These are phyloP conservation scores for Xenops minutus DNA, from an alignment of 2,797 vertebrate species.

Conservation along the genomic window DNA sequence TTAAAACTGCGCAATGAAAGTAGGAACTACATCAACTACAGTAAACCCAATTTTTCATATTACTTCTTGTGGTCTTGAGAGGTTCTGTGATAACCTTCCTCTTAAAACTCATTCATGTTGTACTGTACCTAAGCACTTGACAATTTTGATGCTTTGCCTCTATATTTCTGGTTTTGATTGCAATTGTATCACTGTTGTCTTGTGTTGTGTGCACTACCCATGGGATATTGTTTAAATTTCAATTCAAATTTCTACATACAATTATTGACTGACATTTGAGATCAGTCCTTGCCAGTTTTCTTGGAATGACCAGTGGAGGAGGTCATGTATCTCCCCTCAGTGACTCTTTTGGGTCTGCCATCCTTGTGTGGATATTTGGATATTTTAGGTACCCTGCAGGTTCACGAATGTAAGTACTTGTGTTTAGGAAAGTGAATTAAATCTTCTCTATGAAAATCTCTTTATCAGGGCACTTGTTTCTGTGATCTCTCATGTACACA, in stretches of 20 bases:
- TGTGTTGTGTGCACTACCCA: not conserved
- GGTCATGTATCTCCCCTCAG: not conserved
- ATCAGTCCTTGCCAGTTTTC: not conserved
- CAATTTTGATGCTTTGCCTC: not conserved
- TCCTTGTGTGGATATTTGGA: not conserved
- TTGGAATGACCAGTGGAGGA: not conserved
- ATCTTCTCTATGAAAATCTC: not conserved
- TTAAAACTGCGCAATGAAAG: not conserved
- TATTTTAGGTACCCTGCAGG: not conserved
- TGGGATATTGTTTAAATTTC: not conserved
- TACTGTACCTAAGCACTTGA: not conserved
- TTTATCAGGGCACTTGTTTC: not conserved
- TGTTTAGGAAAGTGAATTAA: not conserved
- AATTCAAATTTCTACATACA: not conserved
- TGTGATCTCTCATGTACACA: not conserved
- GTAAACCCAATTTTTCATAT: not conserved
- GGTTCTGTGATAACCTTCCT: not conserved
- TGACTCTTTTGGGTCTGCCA: not conserved
- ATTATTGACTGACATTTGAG: not conserved
- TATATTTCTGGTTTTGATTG: not conserved
- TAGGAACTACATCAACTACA: not conserved
- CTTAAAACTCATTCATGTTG: not conserved
- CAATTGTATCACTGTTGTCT: not conserved
- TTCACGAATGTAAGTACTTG: not conserved
- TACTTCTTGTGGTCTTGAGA: not conserved